Percentiles rank a stretch among this genome's conserved stretches.
phyloP scores from a whole-genome alignment of 2,797 vertebrate species.

The Pangasius mekongensis region DNA sequence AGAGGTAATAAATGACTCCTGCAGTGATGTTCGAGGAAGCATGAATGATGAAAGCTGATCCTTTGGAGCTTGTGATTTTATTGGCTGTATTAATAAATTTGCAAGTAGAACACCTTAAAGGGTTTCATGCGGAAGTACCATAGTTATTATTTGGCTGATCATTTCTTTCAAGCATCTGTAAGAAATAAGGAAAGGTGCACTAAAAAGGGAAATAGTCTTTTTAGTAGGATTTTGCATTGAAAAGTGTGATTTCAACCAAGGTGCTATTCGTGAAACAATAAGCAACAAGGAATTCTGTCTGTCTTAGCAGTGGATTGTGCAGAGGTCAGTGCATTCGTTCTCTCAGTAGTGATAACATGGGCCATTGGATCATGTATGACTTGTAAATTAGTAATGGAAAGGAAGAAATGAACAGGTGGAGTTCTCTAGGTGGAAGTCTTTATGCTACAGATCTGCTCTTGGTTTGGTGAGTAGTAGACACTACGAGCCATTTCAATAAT shows the following conservation, averaged over 20 bases:
- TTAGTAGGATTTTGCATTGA: not conserved
- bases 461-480: not conserved
- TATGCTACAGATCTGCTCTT: not conserved
- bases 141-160: not conserved
- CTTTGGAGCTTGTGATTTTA: not conserved
- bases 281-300: not conserved
- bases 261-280: not conserved
- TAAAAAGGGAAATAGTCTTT: not conserved
- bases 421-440: not conserved
- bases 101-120: not conserved
- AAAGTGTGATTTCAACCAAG: not conserved
- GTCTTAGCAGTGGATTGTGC: not conserved
- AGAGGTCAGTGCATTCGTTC: not conserved
- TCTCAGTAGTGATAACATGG: not conserved
- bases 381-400: not conserved
- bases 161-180: not conserved
- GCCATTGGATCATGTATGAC: not conserved
- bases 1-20: not conserved
- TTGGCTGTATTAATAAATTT: not conserved
- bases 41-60: not conserved
- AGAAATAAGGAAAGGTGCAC: not conserved
- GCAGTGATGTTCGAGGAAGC: not conserved
- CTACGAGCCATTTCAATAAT: not conserved
- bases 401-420: not conserved
- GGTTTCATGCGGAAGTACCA: not conserved